Evolutionary conservation across 2,888 invertebrate species (phyloP).

Genomic region (Kuschelorhynchus macadamiae): DNA sequence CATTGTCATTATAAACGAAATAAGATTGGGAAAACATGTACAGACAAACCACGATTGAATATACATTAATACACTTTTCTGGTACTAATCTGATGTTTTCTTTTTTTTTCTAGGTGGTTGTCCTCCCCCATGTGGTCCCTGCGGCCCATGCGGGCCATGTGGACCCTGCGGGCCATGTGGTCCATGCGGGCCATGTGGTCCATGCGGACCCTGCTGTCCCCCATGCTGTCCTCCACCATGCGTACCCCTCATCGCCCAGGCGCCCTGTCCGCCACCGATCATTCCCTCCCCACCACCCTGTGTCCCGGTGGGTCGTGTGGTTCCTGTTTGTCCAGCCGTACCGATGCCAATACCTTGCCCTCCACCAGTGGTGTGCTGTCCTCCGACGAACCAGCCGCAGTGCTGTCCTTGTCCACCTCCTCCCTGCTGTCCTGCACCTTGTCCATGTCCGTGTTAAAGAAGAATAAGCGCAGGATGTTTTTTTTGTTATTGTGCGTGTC

Average conservation of each 20-base stretch:
- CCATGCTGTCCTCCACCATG: slow-evolving; percentile 57
- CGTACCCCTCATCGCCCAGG: slow-evolving; percentile 59
- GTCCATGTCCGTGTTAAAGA: slow-evolving; percentile 37
- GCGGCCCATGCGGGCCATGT: slow-evolving; percentile 53
- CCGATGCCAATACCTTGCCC: slow-evolving; percentile 59
- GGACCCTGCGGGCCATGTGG: slow-evolving; percentile 54
- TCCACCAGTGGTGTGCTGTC: slow-evolving; percentile 55
- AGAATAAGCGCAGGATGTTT: background rate
- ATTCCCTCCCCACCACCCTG: slow-evolving; percentile 59
- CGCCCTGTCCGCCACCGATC: slow-evolving; percentile 61
- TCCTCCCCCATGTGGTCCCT: slow-evolving; percentile 54
- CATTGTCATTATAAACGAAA: too few species aligned
- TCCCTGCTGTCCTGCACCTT: slow-evolving; percentile 61
- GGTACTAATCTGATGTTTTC: too few species aligned
- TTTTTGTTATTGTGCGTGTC: slow-evolving; percentile 5
- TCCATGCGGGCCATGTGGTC: slow-evolving; percentile 56
- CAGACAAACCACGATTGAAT: too few species aligned
- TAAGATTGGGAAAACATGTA: too few species aligned
- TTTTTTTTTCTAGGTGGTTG: slow-evolving; percentile 27
- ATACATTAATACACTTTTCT: too few species aligned
- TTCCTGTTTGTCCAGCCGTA: slow-evolving; percentile 56
- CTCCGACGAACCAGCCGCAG: slow-evolving; percentile 45
- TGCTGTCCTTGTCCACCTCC: slow-evolving; percentile 53
- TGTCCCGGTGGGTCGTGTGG: slow-evolving; percentile 59
- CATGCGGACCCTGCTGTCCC: slow-evolving; percentile 52